Conservation (phyloP, 1,140 invertebrate species). For the Harlomillsia oculata region DNA sequence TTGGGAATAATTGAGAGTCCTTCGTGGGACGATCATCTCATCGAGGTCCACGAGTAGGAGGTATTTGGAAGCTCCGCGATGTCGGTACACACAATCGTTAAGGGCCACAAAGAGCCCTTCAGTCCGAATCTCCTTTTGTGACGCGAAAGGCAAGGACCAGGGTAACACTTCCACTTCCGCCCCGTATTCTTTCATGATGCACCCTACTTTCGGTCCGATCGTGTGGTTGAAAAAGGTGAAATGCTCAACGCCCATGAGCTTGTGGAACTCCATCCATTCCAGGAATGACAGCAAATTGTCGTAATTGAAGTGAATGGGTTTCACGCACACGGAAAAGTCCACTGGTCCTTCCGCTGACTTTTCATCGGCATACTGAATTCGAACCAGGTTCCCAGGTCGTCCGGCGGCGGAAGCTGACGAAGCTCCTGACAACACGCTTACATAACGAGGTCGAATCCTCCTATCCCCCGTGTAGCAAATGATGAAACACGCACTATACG, state of each 20-base stretch:
- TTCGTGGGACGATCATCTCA: slow-evolving; percentile 76
- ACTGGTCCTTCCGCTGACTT: slow-evolving; percentile 23
- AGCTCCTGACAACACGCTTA: slow-evolving; percentile 51
- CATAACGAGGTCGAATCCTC: slow-evolving; percentile 45
- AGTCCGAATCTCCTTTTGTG: slow-evolving; percentile 82
- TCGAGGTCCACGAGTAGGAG: slow-evolving; percentile 80
- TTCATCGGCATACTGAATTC: slow-evolving; percentile 42
- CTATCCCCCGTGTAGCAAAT: slow-evolving; percentile 41
- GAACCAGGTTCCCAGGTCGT: slow-evolving; percentile 54
- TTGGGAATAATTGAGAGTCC: slow-evolving; percentile 38
- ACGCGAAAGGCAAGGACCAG: slow-evolving; percentile 80
- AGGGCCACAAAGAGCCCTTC: slow-evolving; percentile 83
- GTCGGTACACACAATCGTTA: slow-evolving; percentile 86
- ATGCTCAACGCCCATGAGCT: slow-evolving; percentile 71
- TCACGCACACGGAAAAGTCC: slow-evolving; percentile 79
- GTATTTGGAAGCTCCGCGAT: slow-evolving; percentile 58
- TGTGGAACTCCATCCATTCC: slow-evolving; percentile 85
- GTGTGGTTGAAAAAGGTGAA: slow-evolving; percentile 91
- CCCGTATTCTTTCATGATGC: slow-evolving; percentile 63
- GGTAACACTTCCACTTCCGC: slow-evolving; percentile 67
- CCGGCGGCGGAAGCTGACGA: slow-evolving; percentile 45
- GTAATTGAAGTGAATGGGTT: slow-evolving; percentile 84
- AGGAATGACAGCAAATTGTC: slow-evolving; percentile 67
- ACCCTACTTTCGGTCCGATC: slow-evolving; percentile 62
- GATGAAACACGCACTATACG: slow-evolving; percentile 76